Base-by-base conservation (phyloP, 2,888 invertebrate species). In the Graphium colonna region DNA sequence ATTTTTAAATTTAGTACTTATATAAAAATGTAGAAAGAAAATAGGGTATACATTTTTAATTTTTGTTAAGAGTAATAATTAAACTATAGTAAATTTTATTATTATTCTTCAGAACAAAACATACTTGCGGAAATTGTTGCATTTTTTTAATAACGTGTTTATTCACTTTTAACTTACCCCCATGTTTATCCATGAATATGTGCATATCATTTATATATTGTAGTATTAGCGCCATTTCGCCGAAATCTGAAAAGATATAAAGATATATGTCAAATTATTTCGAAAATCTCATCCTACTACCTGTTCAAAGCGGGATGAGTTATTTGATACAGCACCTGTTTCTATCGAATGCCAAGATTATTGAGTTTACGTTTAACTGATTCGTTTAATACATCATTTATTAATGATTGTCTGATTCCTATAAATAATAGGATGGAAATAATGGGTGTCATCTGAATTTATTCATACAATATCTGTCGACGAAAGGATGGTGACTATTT, bases 121-220 rank as follows among this genome's bases (percentile, higher is more conserved):
- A 31, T 17, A 21, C 12, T 16, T 40, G 8, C 21, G 10, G 17
- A 2, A 41, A 40, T 47, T 47, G 51, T 50, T 47, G 26, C 33
- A 13, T 33, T n/a, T n/a, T n/a, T n/a, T n/a, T n/a, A n/a, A n/a
- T n/a, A n/a, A n/a, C n/a, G n/a, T n/a, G n/a, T n/a, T n/a, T n/a
- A n/a, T 40, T 13, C 4, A 12, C 3, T 3, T 46, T 59, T 46
- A 53, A 87, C 93, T 93, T 83, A 96, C 96, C 96, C 91, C 95
- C 94, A 91, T 95, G 92, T 92, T 93, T 94, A 82, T 95, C 94
- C 92, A 96, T 92, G 81, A 94, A 93, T 81, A 92, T 92, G 85
- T 95, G 94, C 89, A 96, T 93, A 81, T 92, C 92, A 82, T 94
- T 93, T 89, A 95, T 92, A 83, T 93, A 94, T 83, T 94, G 92